These are phyloP conservation scores for Myiozetetes cayanensis DNA, from an alignment of 2,113 vertebrate genomes.

Conservation along the genomic window DNA sequence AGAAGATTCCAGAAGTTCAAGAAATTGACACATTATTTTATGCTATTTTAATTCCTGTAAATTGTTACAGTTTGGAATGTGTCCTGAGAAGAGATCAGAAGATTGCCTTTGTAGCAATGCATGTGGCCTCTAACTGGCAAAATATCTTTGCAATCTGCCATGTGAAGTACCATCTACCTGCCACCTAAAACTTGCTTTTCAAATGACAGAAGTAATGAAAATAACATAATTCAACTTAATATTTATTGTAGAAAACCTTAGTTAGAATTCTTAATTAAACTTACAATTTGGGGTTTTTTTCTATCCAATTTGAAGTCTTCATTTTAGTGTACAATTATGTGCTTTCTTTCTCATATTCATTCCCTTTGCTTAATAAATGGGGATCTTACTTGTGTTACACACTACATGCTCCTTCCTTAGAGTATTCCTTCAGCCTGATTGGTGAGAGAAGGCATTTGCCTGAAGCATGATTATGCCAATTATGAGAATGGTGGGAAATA, in stretches of 20 bases:
- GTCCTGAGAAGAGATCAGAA: not conserved
- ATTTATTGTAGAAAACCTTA: not conserved
- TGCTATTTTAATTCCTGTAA: not conserved
- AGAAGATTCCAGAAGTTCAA: not conserved
- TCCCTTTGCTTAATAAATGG: not conserved
- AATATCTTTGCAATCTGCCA: not conserved
- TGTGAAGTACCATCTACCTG: not conserved
- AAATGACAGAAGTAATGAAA: not conserved
- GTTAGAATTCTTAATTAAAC: not conserved
- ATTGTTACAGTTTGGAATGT: rapidly evolving
- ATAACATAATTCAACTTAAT: not conserved
- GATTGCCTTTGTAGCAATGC: rapidly evolving
- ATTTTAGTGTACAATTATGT: not conserved
- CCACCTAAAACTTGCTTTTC: not conserved
- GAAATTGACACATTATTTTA: not conserved
- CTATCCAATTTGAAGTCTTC: not conserved
- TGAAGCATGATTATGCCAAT: not conserved
- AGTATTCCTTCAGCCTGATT: not conserved
- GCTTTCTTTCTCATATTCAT: not conserved
- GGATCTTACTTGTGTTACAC: not conserved
- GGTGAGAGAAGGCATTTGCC: not conserved
- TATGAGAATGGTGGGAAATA: not conserved
- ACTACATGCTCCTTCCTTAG: not conserved
- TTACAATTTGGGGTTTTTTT: not conserved
- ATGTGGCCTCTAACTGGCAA: not conserved